Evolutionary conservation across 1,140 invertebrate species (phyloP), one percentile per base, ranked within the genome.

Genomic region (Euborellia annulipes): DNA sequence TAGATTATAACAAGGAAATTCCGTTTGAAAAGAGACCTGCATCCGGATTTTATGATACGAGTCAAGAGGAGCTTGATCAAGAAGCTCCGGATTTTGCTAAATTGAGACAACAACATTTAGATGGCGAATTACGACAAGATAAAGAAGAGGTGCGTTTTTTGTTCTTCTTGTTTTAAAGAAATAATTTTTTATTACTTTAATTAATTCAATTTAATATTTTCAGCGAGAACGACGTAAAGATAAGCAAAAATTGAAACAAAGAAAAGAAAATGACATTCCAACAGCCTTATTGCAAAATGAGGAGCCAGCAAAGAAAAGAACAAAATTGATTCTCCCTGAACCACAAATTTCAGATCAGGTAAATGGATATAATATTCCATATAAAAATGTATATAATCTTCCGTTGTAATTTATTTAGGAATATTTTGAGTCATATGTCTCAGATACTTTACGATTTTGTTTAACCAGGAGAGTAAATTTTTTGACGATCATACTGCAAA

Each of bases 1-100:
- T 99, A 8, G 91, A 99, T 65, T 99, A 99, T 62, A 98, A 98
- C 67, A 76, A 82, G 0, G 96, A 99, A 67, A 89, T 98, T 55
- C 92, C 94, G 1, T 98, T 98, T 71, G 90, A 97, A 58, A 97
- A 97, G 64, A 73, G 75, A 43, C 91, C 93, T 6, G 81, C 89
- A 0, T 48, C 76, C 16, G 93, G 93, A 6, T 95, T 97, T 62
- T 92, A 94, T 62, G 91, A 97, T 59, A 95, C 91, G 0, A 78
- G 86, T 0, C 79, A 82, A 43, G 93, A 98, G 62, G 65, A 74
- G 2, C 79, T 90, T 41, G 87, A 93, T 62, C 88, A 88, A 8
- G 73, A 83, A 58, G 82, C 84, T 3, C 82, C 86, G 0, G 85
- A 97, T 64, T 96, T 95, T 59, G 82, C 82, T 18, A 72, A 80